Base-by-base conservation (phyloP, 2,888 invertebrate species). In the Phalangium opilio region DNA sequence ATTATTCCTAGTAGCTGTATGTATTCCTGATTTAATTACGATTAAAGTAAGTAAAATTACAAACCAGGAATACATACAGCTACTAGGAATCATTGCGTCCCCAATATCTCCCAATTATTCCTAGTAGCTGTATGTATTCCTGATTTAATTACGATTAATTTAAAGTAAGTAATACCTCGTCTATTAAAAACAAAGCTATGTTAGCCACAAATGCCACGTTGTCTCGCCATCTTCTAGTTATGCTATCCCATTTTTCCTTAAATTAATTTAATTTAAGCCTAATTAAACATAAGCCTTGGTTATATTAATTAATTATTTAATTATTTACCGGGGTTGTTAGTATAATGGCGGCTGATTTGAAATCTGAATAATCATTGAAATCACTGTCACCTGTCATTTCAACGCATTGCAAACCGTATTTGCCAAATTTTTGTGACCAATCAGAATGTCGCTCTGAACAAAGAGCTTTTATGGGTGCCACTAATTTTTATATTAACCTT, bases 371-470 rank as follows among this genome's bases (percentile, higher is more conserved):
- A 57, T 81, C 78, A 7, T 76, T 70, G 11, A 68, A 59, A 47
- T 81, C 77, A n/a, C 76, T 76, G 61, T 85, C 84, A 1, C 84
- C 83, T 0, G 84, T 85, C 1, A 81, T 72, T 61, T 81, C 79
- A 42, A 77, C 71, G 57, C 79, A 79, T 18, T 71, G 64, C 2
- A 82, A 58, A 1, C 78, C 79, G 7, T 78, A 61, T 1, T 60
- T 53, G 32, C 72, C 70, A 62, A 84, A 80, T 64, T 81, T 82
- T 5, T 68, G 63, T 55, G 74, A 71, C 84, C 84, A 85, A 63
- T 83, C 83, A 2, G 71, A 64, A 45, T 74, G 70, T 50, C 78
- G 69, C 65, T 85, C 83, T 35, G 76, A 73, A 58, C 83, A 83
- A 18, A 85, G 61, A 0, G 83, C 79, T 67, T 84, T 85, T 45